Conservation (phyloP, 2,888 invertebrate species). For the Lymantria dispar region DNA sequence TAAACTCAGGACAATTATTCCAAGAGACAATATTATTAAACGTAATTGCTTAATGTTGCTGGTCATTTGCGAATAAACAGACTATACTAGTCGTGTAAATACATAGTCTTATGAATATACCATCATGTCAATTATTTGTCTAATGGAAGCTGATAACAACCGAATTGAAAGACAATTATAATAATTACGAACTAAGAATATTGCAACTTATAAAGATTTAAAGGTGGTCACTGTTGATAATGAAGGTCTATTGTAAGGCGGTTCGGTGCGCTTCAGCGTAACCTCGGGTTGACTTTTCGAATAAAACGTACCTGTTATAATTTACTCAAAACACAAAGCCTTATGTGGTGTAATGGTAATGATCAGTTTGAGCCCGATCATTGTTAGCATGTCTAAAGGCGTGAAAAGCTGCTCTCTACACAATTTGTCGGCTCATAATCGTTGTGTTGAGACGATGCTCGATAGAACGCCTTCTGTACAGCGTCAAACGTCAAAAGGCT, state of each 20-base stretch:
- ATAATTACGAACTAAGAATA: constrained; percentile 49
- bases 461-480: constrained; percentile 56
- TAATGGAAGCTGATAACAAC: constrained; percentile 35
- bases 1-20: constrained; percentile 54
- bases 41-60: constrained; percentile 70
- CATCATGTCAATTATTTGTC: constrained; percentile 44
- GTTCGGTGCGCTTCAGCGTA: constrained; percentile 46
- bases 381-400: constrained; percentile 76
- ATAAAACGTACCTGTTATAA: constrained; percentile 77
- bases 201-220: constrained; percentile 56
- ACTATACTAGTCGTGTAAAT: constrained; percentile 49
- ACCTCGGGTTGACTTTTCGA: constrained; percentile 54
- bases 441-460: constrained; percentile 55
- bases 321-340: constrained; percentile 83
- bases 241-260: constrained; percentile 65
- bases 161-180: constrained; percentile 45
- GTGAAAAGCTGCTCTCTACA: constrained; percentile 72
- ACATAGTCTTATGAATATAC: constrained; percentile 50
- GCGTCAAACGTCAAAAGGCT: constrained; percentile 51
- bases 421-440: constrained; percentile 75
- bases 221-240: constrained; percentile 74
- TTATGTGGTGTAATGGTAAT: constrained; percentile 78
- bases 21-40: constrained; percentile 53
- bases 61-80: constrained; percentile 47
- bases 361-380: constrained; percentile 75